A percentile compares a stretch with the other conserved stretches of the same genome.
phyloP scores from a whole-genome alignment of 2,888 invertebrate species.

The Ephialtes manifestator region DNA sequence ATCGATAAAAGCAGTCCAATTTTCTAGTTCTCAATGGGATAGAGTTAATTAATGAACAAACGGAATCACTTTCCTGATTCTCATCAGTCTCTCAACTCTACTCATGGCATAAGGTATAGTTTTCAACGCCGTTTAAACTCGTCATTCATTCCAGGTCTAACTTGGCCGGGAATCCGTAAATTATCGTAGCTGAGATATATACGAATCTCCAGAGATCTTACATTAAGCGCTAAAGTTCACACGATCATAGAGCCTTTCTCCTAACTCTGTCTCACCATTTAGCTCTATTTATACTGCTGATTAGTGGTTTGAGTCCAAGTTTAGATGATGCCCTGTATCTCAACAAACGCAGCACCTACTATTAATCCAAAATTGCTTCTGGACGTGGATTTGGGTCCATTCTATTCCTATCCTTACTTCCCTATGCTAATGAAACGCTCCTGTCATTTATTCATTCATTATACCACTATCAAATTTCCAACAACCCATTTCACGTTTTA shows the following conservation, averaged over 20 bases:
- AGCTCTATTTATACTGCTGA: background rate
- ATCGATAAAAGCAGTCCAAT: background rate
- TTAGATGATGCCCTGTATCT: too few relatives aligned
- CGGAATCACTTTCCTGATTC: background rate
- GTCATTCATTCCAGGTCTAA: too few relatives aligned
- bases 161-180: background rate
- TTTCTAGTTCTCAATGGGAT: background rate
- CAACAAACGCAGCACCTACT: too few relatives aligned
- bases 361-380: too few relatives aligned
- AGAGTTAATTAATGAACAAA: background rate
- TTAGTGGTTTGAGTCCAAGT: too few relatives aligned
- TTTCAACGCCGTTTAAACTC: background rate
- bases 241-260: background rate
- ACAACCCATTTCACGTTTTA: too few relatives aligned
- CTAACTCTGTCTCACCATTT: conserved; percentile 3
- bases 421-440: too few relatives aligned
- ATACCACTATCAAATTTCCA: too few relatives aligned
- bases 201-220: conserved; percentile 37
- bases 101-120: background rate
- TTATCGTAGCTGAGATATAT: conserved; percentile 14
- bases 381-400: too few relatives aligned
- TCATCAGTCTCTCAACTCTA: background rate
- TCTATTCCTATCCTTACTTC: too few relatives aligned
- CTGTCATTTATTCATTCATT: background rate
- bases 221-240: conserved; percentile 28